Percentiles rank a stretch among this genome's conserved stretches.
These are phyloP conservation scores for Sepioteuthis lessoniana DNA, from an alignment of 2,888 invertebrate species.

Conservation along the genomic window DNA sequence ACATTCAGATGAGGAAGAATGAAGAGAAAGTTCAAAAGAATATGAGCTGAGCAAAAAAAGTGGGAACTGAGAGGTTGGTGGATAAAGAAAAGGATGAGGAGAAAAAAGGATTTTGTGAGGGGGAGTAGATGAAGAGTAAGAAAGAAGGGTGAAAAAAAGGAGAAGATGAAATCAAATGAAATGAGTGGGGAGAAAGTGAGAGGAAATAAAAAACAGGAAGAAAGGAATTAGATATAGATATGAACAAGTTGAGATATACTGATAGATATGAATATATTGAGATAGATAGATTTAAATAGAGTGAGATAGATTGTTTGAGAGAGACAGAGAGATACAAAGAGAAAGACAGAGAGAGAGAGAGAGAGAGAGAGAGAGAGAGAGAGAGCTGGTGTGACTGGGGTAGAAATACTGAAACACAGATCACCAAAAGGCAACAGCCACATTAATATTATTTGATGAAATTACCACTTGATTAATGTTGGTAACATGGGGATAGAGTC, in stretches of 20 bases:
- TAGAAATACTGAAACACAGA: background rate
- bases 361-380: background rate
- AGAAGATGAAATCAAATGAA: background rate
- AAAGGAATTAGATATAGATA: background rate
- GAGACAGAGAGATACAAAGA: background rate
- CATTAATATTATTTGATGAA: slow-evolving; percentile 37
- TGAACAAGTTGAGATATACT: background rate
- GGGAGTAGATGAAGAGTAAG: no score
- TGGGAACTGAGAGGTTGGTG: no score
- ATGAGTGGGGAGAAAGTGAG: background rate
- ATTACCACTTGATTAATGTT: slow-evolving; percentile 43
- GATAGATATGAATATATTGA: no score
- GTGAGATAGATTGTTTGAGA: background rate
- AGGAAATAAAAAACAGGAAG: slow-evolving; percentile 78
- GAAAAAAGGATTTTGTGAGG: no score
- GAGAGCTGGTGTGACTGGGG: background rate
- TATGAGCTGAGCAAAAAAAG: no score
- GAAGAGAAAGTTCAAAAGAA: no score
- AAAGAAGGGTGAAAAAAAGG: background rate
- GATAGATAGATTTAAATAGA: no score
- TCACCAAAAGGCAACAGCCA: slow-evolving; percentile 15
- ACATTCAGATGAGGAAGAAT: no score
- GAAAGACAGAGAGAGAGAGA: background rate
- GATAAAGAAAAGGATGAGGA: no score
- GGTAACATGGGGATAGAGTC: slow-evolving; percentile 41